phyloP scores from a whole-genome alignment of 1,140 invertebrate species.

The Trichonephila clavipes region DNA sequence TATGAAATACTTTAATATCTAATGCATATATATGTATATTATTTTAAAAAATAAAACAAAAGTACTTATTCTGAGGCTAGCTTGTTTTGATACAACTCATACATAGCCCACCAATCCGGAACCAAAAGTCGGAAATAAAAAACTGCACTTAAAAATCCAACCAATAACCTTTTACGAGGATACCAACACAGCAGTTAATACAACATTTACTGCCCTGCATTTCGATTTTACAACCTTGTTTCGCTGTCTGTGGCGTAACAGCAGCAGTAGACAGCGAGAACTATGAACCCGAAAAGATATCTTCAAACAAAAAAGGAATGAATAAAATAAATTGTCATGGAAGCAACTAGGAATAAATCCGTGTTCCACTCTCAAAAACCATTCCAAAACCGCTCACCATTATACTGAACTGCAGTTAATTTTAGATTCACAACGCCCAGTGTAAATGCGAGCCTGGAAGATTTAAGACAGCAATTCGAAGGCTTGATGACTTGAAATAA shows the following conservation, averaged over 20 bases:
- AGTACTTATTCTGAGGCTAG: no score
- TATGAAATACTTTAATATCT: no score
- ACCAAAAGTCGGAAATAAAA: conserved; percentile 25
- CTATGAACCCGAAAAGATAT: not conserved
- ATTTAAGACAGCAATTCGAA: conserved; percentile 58
- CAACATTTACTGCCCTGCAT: conserved; percentile 17
- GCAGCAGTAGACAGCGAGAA: not conserved
- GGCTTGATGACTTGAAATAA: conserved; percentile 71
- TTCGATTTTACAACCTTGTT: conserved; percentile 23
- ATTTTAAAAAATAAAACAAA: no score
- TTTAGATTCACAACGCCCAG: conserved; percentile 59
- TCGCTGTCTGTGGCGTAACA: not conserved
- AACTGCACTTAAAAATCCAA: conserved; percentile 1
- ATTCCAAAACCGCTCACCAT: conserved; percentile 1
- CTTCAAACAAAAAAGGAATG: not conserved
- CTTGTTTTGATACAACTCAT: no score
- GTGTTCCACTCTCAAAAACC: conserved; percentile 28
- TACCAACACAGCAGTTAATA: conserved; percentile 35
- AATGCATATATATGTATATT: no score
- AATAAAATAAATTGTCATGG: not conserved
- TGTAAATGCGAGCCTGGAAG: not conserved
- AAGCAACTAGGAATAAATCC: not conserved
- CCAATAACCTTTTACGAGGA: conserved; percentile 47
- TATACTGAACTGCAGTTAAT: conserved; percentile 42
- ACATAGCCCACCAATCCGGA: not conserved